Conservation (phyloP, 2,797 vertebrate species). For the Ctenopoma multispine region DNA sequence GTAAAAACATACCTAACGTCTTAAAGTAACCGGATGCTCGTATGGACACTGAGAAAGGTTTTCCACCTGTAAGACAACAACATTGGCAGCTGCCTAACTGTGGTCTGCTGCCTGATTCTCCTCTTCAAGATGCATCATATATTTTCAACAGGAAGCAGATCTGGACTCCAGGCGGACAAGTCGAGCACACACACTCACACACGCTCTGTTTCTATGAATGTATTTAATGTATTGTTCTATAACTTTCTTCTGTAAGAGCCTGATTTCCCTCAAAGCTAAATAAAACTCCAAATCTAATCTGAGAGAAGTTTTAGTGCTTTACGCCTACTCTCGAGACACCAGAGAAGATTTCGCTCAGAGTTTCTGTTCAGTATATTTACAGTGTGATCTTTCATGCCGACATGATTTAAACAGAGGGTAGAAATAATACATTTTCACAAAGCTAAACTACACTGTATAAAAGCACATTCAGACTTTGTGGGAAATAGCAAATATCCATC, state of each 20-base stretch:
- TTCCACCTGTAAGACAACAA: too few species aligned
- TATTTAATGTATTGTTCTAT: not conserved
- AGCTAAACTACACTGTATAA: not conserved
- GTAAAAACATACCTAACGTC: too few species aligned
- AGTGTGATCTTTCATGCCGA: not conserved
- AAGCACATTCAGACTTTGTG: slow-evolving; percentile 8
- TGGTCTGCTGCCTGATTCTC: too few species aligned
- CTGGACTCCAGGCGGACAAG: too few species aligned
- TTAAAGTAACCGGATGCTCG: too few species aligned
- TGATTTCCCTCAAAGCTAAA: not conserved
- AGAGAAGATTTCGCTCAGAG: not conserved
- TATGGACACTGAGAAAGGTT: too few species aligned
- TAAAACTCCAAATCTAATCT: not conserved
- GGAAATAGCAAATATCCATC: slow-evolving; percentile 16
- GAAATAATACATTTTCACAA: slow-evolving; percentile 1
- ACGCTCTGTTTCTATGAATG: too few species aligned
- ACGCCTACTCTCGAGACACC: not conserved
- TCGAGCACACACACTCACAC: too few species aligned
- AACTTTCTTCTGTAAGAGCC: not conserved
- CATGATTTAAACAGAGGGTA: not conserved
- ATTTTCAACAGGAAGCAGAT: too few species aligned
- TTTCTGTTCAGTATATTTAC: not conserved
- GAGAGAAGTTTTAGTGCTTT: not conserved
- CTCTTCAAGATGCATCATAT: too few species aligned
- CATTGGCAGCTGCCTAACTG: too few species aligned